Base-by-base conservation (phyloP, 2,888 invertebrate genomes). In the Meiosimyza decipiens region DNA sequence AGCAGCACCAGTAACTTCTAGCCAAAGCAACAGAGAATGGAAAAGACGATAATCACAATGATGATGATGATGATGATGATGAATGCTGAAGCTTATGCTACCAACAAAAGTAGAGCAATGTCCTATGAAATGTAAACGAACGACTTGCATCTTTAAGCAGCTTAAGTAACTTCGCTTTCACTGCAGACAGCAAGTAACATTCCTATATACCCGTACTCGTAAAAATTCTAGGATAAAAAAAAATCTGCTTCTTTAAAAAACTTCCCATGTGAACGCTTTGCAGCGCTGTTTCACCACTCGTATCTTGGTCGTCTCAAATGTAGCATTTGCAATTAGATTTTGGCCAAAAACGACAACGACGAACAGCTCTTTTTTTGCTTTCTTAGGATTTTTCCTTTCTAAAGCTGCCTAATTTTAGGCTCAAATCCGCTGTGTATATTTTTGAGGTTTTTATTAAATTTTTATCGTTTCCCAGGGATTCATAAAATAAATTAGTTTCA, bases 381-480 rank as follows among this genome's bases (percentile, higher is more conserved):
- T 40, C 1, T 40, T 5, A 40, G 6, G 40, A 40, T 40, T 9
- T 40, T 40, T 40, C 40, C 40, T 40, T 40, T 2, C 40, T 7
- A 40, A 40, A 40, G 40, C 40, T 18, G 47, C 55, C 67, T 47
- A 63, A 63, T 63, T 63, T 49, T 47, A 49, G 18, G 55, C 67
- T n/a, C 28, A 40, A 47, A n/a, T 55, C 28, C 55, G n/a, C 18
- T 49, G 47, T 40, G 40, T 28, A 15, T 28, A 33, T 16, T 54
- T 33, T 22, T 40, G 66, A n/a, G 66, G 66, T 54, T 66, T 57
- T 54, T 54, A 54, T 54, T 66, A 66, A 66, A 54, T 66, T 66
- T 66, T 54, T 54, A 66, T 66, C 22, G 52, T 54, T 55, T 54
- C 16, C 66, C 13, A 40, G 66, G 66, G 66, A 66, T 55, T 16